Evolutionary conservation across 1,140 invertebrate genomes (phyloP).

Genomic region (Ostrea edulis): DNA sequence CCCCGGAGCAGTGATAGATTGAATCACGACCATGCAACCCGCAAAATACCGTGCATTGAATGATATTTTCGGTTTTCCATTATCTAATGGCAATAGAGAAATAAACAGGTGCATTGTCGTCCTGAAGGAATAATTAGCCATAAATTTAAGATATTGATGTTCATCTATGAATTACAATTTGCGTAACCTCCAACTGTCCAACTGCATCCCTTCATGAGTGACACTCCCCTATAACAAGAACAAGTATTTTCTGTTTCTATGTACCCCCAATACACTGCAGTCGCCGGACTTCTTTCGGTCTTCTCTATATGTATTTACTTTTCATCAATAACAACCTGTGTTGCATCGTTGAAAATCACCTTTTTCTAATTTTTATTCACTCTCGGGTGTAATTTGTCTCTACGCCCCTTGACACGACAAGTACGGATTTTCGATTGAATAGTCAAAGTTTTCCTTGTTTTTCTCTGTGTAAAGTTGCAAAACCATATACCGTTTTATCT

Average conservation of each 20-base stretch:
- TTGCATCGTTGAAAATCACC: conserved; percentile 21
- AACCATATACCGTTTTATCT: too few species aligned
- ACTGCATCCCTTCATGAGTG: too few species aligned
- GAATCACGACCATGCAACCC: too few species aligned
- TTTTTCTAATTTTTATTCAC: conserved; percentile 4
- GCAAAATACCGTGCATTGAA: too few species aligned
- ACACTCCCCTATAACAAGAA: background rate
- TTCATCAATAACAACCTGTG: background rate
- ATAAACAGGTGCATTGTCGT: too few species aligned
- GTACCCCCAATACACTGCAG: conserved; percentile 37
- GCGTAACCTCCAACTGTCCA: background rate
- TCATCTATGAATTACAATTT: background rate
- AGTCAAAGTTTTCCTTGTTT: too few species aligned
- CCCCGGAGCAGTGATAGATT: too few species aligned
- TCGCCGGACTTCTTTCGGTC: conserved; percentile 54
- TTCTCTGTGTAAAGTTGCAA: background rate
- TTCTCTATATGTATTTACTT: conserved; percentile 31
- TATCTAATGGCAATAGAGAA: too few species aligned
- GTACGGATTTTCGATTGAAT: too few species aligned
- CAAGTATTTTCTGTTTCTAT: background rate
- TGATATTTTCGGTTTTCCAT: too few species aligned
- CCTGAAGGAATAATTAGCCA: too few species aligned
- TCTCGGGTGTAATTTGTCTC: background rate
- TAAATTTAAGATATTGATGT: background rate
- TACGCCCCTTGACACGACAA: too few species aligned